phyloP scores from a whole-genome alignment of 2,113 vertebrate species.

The Oncorhynchus clarkii region DNA sequence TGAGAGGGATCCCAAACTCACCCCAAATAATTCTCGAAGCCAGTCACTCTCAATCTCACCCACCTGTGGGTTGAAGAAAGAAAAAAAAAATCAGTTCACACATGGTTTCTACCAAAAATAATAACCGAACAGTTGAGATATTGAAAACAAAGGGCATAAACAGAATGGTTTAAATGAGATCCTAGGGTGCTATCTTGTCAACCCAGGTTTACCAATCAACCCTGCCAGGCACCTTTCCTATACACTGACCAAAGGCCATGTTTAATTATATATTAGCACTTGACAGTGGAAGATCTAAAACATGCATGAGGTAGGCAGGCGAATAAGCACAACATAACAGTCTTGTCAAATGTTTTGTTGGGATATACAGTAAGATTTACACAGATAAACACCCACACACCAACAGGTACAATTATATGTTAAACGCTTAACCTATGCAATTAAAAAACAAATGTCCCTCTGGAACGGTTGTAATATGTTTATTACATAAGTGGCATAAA shows the following conservation, averaged over 20 bases:
- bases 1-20: slow-evolving; percentile 40
- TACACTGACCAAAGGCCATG: not conserved
- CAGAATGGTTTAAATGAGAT: not conserved
- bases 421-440: not conserved
- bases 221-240: not conserved
- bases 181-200: not conserved
- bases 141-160: not conserved
- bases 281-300: slow-evolving; percentile 17
- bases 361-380: not conserved
- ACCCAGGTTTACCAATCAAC: not conserved
- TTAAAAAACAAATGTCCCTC: not conserved
- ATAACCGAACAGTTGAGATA: too few relatives aligned
- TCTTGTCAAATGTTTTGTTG: not conserved
- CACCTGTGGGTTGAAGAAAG: slow-evolving; percentile 55
- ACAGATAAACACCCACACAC: not conserved
- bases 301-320: slow-evolving; percentile 14
- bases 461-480: not conserved
- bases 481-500: not conserved
- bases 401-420: not conserved
- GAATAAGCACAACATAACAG: slow-evolving; percentile 2
- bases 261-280: slow-evolving; percentile 26
- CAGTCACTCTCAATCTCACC: slow-evolving; percentile 74
- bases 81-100: not conserved
- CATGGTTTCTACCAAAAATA: not conserved
- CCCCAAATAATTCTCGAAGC: slow-evolving; percentile 74